Percentiles rank a stretch among this genome's conserved stretches.
These are phyloP conservation scores for human (Homo sapiens) DNA, from an alignment of 2,113 vertebrate species.

Conservation along the genomic window DNA sequence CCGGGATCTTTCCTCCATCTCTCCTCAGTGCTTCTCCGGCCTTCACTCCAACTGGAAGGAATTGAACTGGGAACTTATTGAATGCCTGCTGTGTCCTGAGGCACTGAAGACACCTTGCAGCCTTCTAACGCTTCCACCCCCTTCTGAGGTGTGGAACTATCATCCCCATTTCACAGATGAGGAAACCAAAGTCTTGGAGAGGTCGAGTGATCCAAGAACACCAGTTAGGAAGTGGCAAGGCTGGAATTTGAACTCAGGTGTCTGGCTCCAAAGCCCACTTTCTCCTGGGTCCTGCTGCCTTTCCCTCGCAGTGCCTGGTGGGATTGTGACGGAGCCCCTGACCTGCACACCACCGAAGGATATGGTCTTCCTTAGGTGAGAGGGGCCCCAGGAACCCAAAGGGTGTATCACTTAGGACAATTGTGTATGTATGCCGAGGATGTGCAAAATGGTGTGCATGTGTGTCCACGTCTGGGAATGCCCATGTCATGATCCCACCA, in stretches of 20 bases:
- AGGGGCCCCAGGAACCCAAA: constrained; percentile 92
- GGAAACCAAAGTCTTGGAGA: not conserved
- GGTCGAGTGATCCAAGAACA: not conserved
- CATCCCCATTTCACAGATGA: not conserved
- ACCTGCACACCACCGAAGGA: constrained; percentile 95
- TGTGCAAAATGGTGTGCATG: too few species aligned
- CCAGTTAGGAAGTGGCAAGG: not conserved
- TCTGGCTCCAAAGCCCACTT: not conserved
- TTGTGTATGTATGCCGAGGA: not conserved
- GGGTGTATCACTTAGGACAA: constrained; percentile 88
- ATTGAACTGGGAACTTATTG: not conserved
- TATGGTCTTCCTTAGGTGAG: constrained; percentile 98
- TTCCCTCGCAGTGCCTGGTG: constrained; percentile 90
- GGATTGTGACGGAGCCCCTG: constrained; percentile 94
- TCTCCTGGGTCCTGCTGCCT: not conserved
- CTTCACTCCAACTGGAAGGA: not conserved
- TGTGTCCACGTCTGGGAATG: not conserved
- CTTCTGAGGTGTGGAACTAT: not conserved
- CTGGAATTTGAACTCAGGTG: not conserved
- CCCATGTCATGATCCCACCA: accelerated
- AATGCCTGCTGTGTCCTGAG: not conserved
- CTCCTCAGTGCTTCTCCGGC: not conserved
- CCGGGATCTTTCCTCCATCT: not conserved
- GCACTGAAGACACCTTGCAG: not conserved
- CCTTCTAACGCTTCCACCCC: not conserved